Evolutionary conservation across 2,888 invertebrate genomes (phyloP).

Genomic region (Limnephilus lunatus): DNA sequence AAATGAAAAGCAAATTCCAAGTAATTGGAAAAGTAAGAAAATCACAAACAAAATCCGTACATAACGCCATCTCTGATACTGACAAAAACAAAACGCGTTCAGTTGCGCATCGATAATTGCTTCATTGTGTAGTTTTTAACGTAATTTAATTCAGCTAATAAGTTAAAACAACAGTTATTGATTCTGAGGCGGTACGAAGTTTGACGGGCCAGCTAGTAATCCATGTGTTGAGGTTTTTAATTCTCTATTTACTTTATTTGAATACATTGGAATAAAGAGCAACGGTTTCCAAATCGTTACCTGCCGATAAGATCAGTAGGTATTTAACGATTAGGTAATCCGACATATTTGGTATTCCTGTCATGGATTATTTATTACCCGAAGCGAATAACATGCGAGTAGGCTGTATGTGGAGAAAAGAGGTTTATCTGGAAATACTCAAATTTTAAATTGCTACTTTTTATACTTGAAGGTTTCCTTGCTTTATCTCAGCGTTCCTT

Average conservation of each 20-base stretch:
- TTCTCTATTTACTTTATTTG: background rate
- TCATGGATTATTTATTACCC: conserved; percentile 49
- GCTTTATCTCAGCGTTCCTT: conserved; percentile 26
- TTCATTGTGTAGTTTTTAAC: no score
- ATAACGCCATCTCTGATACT: no score
- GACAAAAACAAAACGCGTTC: no score
- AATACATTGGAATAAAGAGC: background rate
- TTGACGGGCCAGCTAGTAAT: no score
- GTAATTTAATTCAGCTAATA: no score
- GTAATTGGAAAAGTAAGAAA: no score
- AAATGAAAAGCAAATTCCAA: no score
- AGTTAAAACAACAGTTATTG: no score
- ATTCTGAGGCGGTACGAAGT: no score
- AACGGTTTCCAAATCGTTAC: background rate
- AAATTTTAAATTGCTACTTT: conserved; percentile 46
- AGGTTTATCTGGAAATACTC: conserved; percentile 29
- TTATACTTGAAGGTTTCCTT: conserved; percentile 29
- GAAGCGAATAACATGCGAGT: conserved; percentile 39
- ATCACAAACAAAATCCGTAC: no score
- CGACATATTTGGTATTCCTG: conserved; percentile 45
- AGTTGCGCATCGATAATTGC: no score
- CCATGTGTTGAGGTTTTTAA: no score
- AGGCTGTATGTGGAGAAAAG: background rate
- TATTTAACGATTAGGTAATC: conserved; percentile 47
- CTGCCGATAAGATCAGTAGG: conserved; percentile 26